phyloP scores from a whole-genome alignment of 2,797 vertebrate genomes.

The Sylvia borin region DNA sequence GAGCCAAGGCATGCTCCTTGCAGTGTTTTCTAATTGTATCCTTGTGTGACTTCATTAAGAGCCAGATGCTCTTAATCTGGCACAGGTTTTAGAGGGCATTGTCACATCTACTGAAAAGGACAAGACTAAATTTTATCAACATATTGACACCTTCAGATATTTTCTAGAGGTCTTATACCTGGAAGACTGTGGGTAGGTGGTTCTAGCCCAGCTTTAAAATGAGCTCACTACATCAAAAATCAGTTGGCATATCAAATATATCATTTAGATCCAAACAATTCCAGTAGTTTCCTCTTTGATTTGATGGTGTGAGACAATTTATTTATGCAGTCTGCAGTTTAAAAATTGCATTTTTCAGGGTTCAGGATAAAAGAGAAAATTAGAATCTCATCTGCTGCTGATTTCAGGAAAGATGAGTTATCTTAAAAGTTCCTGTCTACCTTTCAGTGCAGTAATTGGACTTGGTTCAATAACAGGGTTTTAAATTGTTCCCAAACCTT shows the following conservation, averaged over 20 bases:
- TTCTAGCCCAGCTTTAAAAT: not conserved
- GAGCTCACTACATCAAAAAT: not conserved
- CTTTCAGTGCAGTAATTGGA: not conserved
- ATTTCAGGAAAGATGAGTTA: not conserved
- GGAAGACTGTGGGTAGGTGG: not conserved
- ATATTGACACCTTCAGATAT: not conserved
- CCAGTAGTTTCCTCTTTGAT: not conserved
- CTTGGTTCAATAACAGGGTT: slow-evolving; percentile 11
- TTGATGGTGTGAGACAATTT: not conserved
- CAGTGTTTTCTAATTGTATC: not conserved
- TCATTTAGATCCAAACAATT: not conserved
- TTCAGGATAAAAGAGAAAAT: not conserved
- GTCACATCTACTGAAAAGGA: not conserved
- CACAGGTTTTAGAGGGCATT: not conserved
- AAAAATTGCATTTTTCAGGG: not conserved
- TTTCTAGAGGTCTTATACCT: not conserved
- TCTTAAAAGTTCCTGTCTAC: not conserved
- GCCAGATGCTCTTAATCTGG: not conserved
- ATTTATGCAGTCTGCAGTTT: not conserved
- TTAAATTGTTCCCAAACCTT: not conserved
- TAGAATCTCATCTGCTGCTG: not conserved
- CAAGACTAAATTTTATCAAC: not conserved
- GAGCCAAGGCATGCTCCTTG: not conserved
- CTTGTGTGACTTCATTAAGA: not conserved
- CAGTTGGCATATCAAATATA: not conserved